Conservation (phyloP, 2,797 vertebrate genomes). For the Pagetopsis macropterus region DNA sequence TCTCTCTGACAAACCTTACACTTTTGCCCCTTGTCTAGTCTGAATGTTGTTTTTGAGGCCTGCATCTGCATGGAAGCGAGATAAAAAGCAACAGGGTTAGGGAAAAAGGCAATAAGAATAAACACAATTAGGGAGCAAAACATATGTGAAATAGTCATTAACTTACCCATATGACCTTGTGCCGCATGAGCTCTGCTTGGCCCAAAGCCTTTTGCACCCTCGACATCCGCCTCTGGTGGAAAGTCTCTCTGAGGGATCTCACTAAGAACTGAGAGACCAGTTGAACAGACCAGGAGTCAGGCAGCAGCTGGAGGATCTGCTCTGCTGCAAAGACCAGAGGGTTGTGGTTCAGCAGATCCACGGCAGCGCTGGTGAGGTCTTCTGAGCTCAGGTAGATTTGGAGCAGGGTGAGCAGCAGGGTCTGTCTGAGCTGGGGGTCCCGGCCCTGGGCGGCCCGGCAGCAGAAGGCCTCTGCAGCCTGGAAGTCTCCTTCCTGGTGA, state of each 20-base stretch:
- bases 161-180: constrained; percentile 76
- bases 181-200: constrained; percentile 66
- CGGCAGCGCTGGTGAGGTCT: constrained; percentile 41
- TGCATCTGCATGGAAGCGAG: constrained; percentile 67
- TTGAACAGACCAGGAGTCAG: constrained; percentile 78
- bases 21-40: constrained; percentile 60
- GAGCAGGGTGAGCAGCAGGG: constrained; percentile 70
- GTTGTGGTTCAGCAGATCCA: constrained; percentile 76
- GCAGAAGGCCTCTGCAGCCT: constrained; percentile 77
- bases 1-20: constrained; percentile 69
- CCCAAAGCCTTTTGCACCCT: constrained; percentile 70
- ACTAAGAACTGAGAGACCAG: constrained; percentile 72
- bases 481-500: constrained; percentile 55
- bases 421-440: constrained; percentile 45
- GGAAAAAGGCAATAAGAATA: constrained; percentile 13
- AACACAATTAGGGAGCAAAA: constrained; percentile 20
- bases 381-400: constrained; percentile 69
- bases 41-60: constrained; percentile 64
- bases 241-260: constrained; percentile 67
- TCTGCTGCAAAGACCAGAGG: constrained; percentile 54
- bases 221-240: constrained; percentile 75
- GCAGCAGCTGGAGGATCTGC: constrained; percentile 71
- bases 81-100: constrained; percentile 11
- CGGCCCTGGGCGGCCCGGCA: constrained; percentile 61
- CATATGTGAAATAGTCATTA: constrained; percentile 22